Evolutionary conservation across 2,888 invertebrate species (phyloP).

Genomic region (Octodonta nipae): DNA sequence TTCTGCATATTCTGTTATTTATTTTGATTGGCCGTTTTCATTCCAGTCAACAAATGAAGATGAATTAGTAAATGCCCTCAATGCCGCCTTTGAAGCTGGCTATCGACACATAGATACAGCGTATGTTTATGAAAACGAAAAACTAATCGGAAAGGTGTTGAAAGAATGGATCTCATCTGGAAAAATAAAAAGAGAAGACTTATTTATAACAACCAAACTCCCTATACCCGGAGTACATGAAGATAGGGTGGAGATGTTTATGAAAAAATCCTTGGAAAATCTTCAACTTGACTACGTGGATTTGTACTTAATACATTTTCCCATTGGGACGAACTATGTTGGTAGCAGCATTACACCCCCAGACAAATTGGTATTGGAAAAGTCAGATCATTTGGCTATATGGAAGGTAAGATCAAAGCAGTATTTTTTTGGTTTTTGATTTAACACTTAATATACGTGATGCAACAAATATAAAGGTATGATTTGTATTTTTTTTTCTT

Average conservation of each 20-base stretch:
- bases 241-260: constrained; percentile 26
- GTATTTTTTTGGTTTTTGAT: no score
- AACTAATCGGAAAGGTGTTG: constrained; percentile 55
- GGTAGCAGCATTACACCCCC: constrained; percentile 3
- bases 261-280: constrained; percentile 19
- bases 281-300: constrained; percentile 21
- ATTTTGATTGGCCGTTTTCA: constrained; percentile 2
- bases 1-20: neutral
- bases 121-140: constrained; percentile 61
- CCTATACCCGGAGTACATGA: constrained; percentile 47
- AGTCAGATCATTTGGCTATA: constrained; percentile 7
- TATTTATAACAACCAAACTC: constrained; percentile 72
- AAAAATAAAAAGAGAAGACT: constrained; percentile 54
- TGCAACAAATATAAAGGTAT: no score
- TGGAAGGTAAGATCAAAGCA: constrained; percentile 9
- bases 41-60: constrained; percentile 45
- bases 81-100: constrained; percentile 55
- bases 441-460: no score
- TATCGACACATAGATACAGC: constrained; percentile 75
- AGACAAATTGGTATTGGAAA: constrained; percentile 6
- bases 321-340: constrained; percentile 14
- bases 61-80: constrained; percentile 53
- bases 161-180: constrained; percentile 55
- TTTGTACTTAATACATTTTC: constrained; percentile 22
- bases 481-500: no score